Evolutionary conservation across 1,140 invertebrate species (phyloP).

Genomic region (Hesperophylax magnus): DNA sequence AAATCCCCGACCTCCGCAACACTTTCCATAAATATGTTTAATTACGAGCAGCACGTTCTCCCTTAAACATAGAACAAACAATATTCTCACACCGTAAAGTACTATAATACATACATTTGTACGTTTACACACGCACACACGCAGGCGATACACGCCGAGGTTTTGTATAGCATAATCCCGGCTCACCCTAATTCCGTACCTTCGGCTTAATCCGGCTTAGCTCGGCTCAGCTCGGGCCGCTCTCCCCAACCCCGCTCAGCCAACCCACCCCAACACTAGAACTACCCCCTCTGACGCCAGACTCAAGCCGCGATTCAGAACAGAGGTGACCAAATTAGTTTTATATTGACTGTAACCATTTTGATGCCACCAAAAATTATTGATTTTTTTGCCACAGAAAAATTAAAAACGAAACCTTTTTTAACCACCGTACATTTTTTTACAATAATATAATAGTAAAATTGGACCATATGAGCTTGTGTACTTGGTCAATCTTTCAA

Average conservation of each 20-base stretch:
- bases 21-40: not conserved
- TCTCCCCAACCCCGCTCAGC: slow-evolving; percentile 18
- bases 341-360: too few relatives aligned
- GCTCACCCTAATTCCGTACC: slow-evolving; percentile 70
- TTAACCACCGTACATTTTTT: too few relatives aligned
- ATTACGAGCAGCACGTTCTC: not conserved
- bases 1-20: not conserved
- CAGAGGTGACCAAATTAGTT: slow-evolving; percentile 8
- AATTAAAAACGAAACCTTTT: too few relatives aligned
- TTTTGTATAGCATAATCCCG: slow-evolving; percentile 64
- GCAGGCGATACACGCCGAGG: slow-evolving; percentile 41
- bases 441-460: too few relatives aligned
- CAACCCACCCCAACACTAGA: not conserved
- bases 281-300: not conserved
- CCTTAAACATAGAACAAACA: slow-evolving; percentile 4
- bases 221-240: slow-evolving; percentile 59
- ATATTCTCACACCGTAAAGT: not conserved
- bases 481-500: too few relatives aligned
- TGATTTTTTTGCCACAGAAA: too few relatives aligned
- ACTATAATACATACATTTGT: not conserved
- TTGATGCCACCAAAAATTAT: too few relatives aligned
- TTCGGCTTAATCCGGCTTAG: slow-evolving; percentile 71
- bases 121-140: slow-evolving; percentile 31
- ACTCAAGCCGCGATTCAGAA: not conserved
- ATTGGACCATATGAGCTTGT: too few relatives aligned